Evolutionary conservation across 2,888 invertebrate genomes (phyloP), one percentile per base, ranked within the genome.

Genomic region (Chrysomela aeneicollis): DNA sequence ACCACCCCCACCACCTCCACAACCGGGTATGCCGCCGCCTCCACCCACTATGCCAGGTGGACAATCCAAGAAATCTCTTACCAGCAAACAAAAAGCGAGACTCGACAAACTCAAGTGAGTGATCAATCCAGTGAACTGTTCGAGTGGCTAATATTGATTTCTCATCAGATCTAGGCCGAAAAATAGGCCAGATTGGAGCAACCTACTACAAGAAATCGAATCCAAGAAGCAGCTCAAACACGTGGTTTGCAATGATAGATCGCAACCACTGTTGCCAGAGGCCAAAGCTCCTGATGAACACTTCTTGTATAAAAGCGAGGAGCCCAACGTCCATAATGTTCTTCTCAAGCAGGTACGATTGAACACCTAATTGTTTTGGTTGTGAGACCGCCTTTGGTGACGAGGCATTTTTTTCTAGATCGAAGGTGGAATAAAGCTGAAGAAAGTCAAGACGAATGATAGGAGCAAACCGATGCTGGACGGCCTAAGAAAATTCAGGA

Each of bases 131-230:
- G n/a, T n/a, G n/a, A n/a, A 26, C 6, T 26, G 26, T 3, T 26
- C 26, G 26, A 26, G 3, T 26, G 26, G 26, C 32, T 35, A 4
- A 35, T 9, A 10, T 35, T 2, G 6, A 35, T 51, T 49, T 61
- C 55, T 59, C 69, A 68, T 22, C 65, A 86, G 86, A 78, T 84
- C 90, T 73, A 86, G 93, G 73, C 93, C 94, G 0, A 86, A 94
- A 71, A 89, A 87, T 77, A 87, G 94, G 71, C 95, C 95, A 0
- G 95, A 95, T 79, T 95, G 94, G 94, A 92, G 89, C 15, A 89
- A 90, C 74, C 91, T 95, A 90, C 92, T 95, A 90, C 94, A 94
- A 81, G 95, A 95, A 81, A 92, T 95, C n/a, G 94, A 94, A 79
- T 85, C 88, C 70, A 93, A 93, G 54, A 90, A 82, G 76, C 92